Evolutionary conservation across 2,888 invertebrate species (phyloP), one percentile per base, ranked within the genome.

Genomic region (Sesia apiformis): DNA sequence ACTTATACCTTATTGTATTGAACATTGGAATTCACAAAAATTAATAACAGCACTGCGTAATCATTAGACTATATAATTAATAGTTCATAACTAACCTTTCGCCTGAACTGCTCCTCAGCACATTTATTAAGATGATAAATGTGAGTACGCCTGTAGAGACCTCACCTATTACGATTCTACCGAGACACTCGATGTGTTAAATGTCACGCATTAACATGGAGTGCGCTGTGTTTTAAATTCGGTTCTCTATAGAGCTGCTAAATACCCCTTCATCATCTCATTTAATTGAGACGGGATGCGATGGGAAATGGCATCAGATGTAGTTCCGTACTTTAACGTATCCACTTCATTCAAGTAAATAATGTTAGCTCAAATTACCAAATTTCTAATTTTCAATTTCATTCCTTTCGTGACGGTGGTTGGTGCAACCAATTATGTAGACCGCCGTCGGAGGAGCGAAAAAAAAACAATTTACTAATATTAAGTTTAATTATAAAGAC

Each of bases 171-270:
- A 76, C 68, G 68, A 66, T 70, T 70, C 72, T 69, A 69, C 46
- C 46, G 65, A 58, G 62, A 67, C 63, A 66, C 70, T 65, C 64
- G 69, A 69, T 67, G 76, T 73, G 78, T 76, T 79, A 71, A 77
- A 74, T 72, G 74, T 74, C 75, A 71, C 70, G 72, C 69, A 63
- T 69, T 69, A 67, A 63, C 62, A 67, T 58, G 53, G 52, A 23
- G 23, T 53, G 4, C n/a, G 53, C 43, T 43, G 51, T 53, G 46
- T 52, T 53, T 62, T 57, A 56, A 57, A 55, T 60, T 56, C 54
- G 58, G 51, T 62, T 55, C 53, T 55, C 4, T 55, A 57, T 60
- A 60, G 70, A 70, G 69, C 59, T 65, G 69, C 51, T 66, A 58
- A 53, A 5, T 42, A 4, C 7, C 8, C 5, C 5, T 41, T 41